Conservation (phyloP, 1,140 invertebrate species). For the Oreohelix idahoensis region DNA sequence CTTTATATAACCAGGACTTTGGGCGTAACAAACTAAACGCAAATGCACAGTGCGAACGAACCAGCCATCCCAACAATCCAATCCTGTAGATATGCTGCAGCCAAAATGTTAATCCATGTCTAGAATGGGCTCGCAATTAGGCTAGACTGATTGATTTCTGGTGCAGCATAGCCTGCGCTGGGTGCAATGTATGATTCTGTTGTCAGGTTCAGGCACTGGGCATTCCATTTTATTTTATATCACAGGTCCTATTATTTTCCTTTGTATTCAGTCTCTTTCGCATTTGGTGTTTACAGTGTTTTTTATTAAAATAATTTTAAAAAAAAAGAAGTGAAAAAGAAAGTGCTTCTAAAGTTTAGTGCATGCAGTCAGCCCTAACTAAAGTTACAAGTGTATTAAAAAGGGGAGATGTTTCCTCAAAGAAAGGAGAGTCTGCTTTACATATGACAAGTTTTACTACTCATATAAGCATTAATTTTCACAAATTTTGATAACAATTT, state of each 20-base stretch:
- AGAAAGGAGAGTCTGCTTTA: neutral
- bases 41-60: neutral
- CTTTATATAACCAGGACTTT: slow-evolving; percentile 7
- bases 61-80: neutral
- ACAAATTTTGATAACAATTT: slow-evolving; percentile 29
- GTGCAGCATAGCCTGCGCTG: neutral
- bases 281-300: neutral
- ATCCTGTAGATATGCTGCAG: neutral
- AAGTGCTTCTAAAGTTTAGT: neutral
- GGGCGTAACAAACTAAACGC: neutral
- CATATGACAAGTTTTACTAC: neutral
- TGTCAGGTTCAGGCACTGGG: slow-evolving; percentile 23
- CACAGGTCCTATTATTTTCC: neutral
- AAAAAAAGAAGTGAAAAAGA: neutral
- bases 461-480: neutral
- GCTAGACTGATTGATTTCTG: neutral
- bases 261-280: neutral
- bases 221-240: slow-evolving; percentile 5
- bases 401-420: slow-evolving; percentile 8
- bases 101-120: neutral
- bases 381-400: neutral
- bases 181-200: neutral
- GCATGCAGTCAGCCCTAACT: neutral
- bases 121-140: neutral
- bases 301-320: no score